These are phyloP conservation scores for Musca vetustissima DNA, from an alignment of 1,140 invertebrate species.

Conservation along the genomic window DNA sequence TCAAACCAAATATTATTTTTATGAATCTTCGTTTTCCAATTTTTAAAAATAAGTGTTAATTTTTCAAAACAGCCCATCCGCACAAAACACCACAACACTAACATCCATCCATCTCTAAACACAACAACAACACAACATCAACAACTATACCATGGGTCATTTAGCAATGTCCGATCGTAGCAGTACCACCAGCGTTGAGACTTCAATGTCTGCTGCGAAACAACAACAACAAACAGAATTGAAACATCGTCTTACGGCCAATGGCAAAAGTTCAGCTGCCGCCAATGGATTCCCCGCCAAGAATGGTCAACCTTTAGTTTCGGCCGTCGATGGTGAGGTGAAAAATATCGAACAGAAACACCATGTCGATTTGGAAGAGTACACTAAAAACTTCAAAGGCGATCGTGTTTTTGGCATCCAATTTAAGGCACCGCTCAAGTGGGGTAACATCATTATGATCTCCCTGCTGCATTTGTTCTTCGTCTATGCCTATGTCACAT, in stretches of 20 bases:
- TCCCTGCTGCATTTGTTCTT: constrained; percentile 44
- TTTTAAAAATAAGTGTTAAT: constrained; percentile 3
- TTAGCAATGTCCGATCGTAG: constrained; percentile 47
- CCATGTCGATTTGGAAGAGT: constrained; percentile 44
- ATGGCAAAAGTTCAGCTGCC: not conserved
- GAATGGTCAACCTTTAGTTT: constrained; percentile 4
- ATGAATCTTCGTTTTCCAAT: not conserved
- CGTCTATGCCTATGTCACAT: constrained; percentile 34
- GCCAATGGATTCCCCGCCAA: not conserved
- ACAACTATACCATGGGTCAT: constrained; percentile 46
- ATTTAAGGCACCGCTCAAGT: constrained; percentile 53
- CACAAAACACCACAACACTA: not conserved
- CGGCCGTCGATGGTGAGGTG: constrained; percentile 13
- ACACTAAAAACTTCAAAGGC: constrained; percentile 43
- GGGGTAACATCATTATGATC: constrained; percentile 56
- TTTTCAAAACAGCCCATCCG: not conserved
- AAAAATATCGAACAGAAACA: constrained; percentile 27
- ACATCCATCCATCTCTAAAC: not conserved
- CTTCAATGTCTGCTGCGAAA: not conserved
- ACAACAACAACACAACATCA: not conserved
- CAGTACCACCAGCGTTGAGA: constrained; percentile 30
- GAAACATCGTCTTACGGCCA: constrained; percentile 1
- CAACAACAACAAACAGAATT: not conserved
- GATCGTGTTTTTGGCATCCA: constrained; percentile 43
- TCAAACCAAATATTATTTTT: not conserved